Base-by-base conservation (phyloP, 2,797 vertebrate species). In the Aeoliscus strigatus region DNA sequence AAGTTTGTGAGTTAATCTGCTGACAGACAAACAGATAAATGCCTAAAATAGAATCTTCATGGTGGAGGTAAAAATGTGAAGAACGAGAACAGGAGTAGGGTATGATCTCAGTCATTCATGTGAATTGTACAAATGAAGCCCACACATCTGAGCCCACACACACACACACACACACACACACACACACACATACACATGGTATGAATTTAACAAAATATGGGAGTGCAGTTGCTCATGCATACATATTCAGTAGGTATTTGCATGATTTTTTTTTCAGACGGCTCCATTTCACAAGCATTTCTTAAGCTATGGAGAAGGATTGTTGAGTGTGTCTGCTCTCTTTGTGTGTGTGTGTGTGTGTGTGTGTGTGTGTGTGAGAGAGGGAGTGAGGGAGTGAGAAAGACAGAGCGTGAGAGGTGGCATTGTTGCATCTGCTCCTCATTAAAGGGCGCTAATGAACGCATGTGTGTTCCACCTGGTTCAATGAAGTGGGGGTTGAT, bases 391-490 rank as follows among this genome's bases (percentile, higher is more conserved):
- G 14, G 58, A 55, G 51, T 64, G 54, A 54, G 50, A 66, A 40
- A 43, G 40, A 1, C 11, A 43, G 57, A 36, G 56, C 53, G 66
- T 42, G 53, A 61, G 57, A 60, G 58, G 66, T 35, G 2, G 77
- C 60, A 70, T 79, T 83, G 81, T 78, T 87, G 84, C 87, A 90
- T 88, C 87, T 90, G 88, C 86, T 88, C 84, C 82, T 90, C 84
- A 86, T 90, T 82, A 87, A 80, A 79, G 77, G 77, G 86, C 78
- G 86, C 86, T 89, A 90, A 90, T 89, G 86, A 88, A 88, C 61
- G 71, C 81, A 86, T 50, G 72, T 86, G 84, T 77, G 81, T 77
- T 84, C 77, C 85, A 85, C 84, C 84, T 86, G 77, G 82, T 78
- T 75, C 52, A 56, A 67, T 39, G 61, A 66, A 71, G 67, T 63